These are phyloP conservation scores for Macrostomum lignano DNA, from an alignment of 1,140 invertebrate genomes.

Conservation along the genomic window DNA sequence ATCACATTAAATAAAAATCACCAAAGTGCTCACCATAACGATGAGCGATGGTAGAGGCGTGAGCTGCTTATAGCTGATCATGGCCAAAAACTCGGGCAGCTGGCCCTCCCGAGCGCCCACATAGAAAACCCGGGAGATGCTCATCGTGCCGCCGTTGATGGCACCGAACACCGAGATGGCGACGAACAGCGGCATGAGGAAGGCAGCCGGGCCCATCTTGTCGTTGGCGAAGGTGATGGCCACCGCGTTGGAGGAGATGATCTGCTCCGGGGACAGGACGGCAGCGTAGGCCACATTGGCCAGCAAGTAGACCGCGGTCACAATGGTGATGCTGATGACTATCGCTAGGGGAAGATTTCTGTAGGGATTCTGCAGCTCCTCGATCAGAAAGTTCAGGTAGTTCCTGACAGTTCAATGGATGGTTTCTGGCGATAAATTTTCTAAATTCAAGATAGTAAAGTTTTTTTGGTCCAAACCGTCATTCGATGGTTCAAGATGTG, in stretches of 20 bases:
- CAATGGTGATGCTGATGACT: constrained; percentile 23
- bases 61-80: constrained; percentile 57
- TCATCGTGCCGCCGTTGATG: neutral
- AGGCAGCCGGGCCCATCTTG: neutral
- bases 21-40: constrained; percentile 38
- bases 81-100: constrained; percentile 71
- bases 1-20: neutral
- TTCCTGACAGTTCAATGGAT: constrained; percentile 14
- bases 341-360: constrained; percentile 30
- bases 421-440: constrained; percentile 3
- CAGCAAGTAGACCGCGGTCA: constrained; percentile 24
- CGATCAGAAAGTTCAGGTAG: constrained; percentile 34
- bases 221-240: constrained; percentile 2
- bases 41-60: constrained; percentile 71
- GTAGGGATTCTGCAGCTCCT: constrained; percentile 56
- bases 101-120: constrained; percentile 76
- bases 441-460: too few species aligned
- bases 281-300: constrained; percentile 30
- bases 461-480: too few species aligned
- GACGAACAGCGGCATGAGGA: neutral
- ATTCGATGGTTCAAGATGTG: too few species aligned
- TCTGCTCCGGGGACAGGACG: constrained; percentile 25
- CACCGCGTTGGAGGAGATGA: constrained; percentile 26
- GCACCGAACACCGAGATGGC: neutral
- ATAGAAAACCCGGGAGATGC: constrained; percentile 36